Conservation (phyloP, 2,797 vertebrate species). For the Falco columbarius region DNA sequence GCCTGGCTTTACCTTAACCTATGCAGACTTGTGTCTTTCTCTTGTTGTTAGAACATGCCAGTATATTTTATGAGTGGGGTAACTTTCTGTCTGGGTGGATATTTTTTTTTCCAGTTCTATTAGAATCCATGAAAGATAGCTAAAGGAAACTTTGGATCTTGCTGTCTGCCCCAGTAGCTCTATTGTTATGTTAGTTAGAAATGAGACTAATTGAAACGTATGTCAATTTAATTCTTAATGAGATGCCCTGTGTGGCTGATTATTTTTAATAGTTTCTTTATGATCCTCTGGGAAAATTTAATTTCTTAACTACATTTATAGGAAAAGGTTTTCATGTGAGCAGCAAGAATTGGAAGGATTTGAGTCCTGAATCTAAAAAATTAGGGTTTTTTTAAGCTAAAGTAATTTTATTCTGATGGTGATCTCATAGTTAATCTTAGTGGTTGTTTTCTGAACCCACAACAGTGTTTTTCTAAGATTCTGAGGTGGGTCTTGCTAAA, state of each 20-base stretch:
- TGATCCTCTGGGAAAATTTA: background rate
- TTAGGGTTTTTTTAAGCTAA: background rate
- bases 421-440: background rate
- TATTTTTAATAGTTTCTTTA: background rate
- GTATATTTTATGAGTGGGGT: background rate
- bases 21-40: background rate
- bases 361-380: background rate
- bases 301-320: constrained; percentile 31
- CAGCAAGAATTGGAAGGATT: background rate
- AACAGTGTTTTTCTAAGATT: background rate
- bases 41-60: background rate
- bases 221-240: background rate
- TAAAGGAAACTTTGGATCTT: background rate
- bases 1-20: background rate
- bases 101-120: background rate
- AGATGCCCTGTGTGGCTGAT: background rate
- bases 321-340: background rate
- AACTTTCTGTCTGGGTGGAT: background rate
- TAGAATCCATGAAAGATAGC: background rate
- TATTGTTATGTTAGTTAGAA: constrained; percentile 11
- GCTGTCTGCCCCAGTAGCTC: background rate
- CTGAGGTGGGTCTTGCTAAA: background rate
- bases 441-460: background rate
- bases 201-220: constrained; percentile 14
- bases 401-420: background rate